Base-by-base conservation (phyloP, 92 coral and sea anemone species). In the Micromussa lordhowensis region DNA sequence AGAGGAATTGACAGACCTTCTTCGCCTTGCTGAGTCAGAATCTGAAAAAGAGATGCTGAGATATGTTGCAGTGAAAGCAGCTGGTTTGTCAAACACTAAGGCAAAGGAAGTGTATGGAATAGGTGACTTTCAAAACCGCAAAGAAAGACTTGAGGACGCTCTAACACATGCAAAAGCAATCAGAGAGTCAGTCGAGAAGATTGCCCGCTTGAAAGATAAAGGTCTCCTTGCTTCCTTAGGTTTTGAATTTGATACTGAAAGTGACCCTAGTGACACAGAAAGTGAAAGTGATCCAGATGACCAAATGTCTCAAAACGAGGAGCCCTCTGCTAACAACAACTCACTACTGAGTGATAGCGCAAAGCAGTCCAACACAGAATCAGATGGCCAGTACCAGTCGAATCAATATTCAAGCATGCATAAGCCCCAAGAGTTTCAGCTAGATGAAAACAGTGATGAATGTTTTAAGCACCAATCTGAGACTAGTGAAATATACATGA, bases 21-120 rank as follows among this genome's bases (percentile, higher is more conserved):
- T 88, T 24, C 89, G 84, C 87, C 87, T 92, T 73, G 94, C 94
- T 53, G 94, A 92, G 76, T 68, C 89, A 9, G 90, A 92, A 70
- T 72, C 92, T 5, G 84, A 92, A 82, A 92, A 75, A 48, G 92
- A 88, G 76, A 55, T 70, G 8, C 78, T 92, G 79, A 89, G 83
- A 75, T 92, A 76, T 88, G 89, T 83, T 32, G 88, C 88, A 71
- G 88, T 92, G 28, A 92, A 92, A 85, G 92, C 94, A 16, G 81
- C 93, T 58, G 92, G 89, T 17, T 19, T 84, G 3, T 89, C 92
- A 53, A 89, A 84, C 38, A 89, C 83, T 61, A 84, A 77, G 53
- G 89, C 92, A 83, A 88, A 88, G 63, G 82, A 89, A 58, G 32
- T 85, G 15, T 90, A 85, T 78, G 93, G 93, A 16, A 49, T 90